These are phyloP conservation scores for Taenioides sp. DNA, from an alignment of 2,797 vertebrate genomes.

Conservation along the genomic window DNA sequence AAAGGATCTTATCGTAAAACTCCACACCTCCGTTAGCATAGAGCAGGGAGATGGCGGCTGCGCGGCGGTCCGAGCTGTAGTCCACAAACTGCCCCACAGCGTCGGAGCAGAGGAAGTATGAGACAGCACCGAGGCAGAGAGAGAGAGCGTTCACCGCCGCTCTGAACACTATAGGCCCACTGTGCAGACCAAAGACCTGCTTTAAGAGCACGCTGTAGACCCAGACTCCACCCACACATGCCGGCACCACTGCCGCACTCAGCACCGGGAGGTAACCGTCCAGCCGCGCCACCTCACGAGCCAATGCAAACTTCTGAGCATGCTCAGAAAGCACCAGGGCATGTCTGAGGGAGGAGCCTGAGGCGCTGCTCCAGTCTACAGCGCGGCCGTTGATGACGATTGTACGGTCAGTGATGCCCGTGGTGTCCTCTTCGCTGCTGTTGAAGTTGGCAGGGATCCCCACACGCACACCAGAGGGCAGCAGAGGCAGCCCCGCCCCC, in stretches of 20 bases:
- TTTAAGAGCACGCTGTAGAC: slow-evolving; percentile 79
- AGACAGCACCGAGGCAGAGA: slow-evolving; percentile 74
- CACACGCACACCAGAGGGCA: slow-evolving; percentile 83
- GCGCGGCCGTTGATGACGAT: slow-evolving; percentile 81
- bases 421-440: slow-evolving; percentile 63
- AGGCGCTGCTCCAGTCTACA: slow-evolving; percentile 82
- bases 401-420: slow-evolving; percentile 76
- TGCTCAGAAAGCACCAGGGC: slow-evolving; percentile 81
- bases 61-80: slow-evolving; percentile 79
- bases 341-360: slow-evolving; percentile 78
- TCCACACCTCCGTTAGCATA: slow-evolving; percentile 89
- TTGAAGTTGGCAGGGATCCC: slow-evolving; percentile 90
- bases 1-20: slow-evolving; percentile 91
- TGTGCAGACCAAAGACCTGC: slow-evolving; percentile 81
- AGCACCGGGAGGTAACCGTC: slow-evolving; percentile 73
- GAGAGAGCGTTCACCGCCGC: slow-evolving; percentile 74
- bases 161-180: slow-evolving; percentile 69
- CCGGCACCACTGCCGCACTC: slow-evolving; percentile 78
- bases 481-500: slow-evolving; percentile 87
- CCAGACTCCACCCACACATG: slow-evolving; percentile 83
- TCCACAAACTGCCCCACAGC: slow-evolving; percentile 82
- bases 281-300: slow-evolving; percentile 84
- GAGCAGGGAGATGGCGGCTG: slow-evolving; percentile 77
- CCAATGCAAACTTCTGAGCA: slow-evolving; percentile 89
- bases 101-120: slow-evolving; percentile 79